A percentile compares a stretch with the other conserved stretches of the same genome.
phyloP scores from a whole-genome alignment of 2,113 vertebrate genomes.

The Trematomus loennbergii region DNA sequence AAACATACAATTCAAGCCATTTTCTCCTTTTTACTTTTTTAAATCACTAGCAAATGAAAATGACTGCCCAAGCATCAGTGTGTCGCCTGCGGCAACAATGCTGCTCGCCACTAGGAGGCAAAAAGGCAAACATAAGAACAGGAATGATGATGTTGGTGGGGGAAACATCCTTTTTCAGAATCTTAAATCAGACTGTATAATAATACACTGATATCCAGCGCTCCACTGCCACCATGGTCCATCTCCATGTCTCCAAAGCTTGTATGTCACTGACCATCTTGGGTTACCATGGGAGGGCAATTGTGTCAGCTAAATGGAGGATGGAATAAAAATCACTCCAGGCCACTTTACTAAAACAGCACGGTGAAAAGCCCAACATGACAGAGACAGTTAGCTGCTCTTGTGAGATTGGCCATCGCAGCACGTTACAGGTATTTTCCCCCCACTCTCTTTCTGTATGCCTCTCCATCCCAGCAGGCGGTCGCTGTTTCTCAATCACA shows the following conservation, averaged over 20 bases:
- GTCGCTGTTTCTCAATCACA: constrained; percentile 47
- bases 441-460: constrained; percentile 17
- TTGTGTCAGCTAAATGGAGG: constrained; percentile 37
- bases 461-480: constrained; percentile 52
- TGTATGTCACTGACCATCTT: constrained; percentile 10
- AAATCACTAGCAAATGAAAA: no score
- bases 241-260: background rate
- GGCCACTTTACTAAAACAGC: constrained; percentile 51
- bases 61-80: background rate
- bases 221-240: background rate
- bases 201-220: background rate
- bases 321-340: constrained; percentile 44
- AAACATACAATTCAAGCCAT: background rate
- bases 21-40: background rate
- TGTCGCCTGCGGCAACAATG: background rate
- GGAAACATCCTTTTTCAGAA: constrained; percentile 24
- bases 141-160: constrained; percentile 3
- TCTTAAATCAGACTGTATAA: background rate
- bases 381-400: constrained; percentile 41
- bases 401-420: constrained; percentile 44
- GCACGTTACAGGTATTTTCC: background rate
- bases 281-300: constrained; percentile 3
- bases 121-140: constrained; percentile 1
- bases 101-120: background rate
- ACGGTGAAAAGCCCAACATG: constrained; percentile 42